Conservation (phyloP, 2,888 invertebrate species). For the Luperina testacea region DNA sequence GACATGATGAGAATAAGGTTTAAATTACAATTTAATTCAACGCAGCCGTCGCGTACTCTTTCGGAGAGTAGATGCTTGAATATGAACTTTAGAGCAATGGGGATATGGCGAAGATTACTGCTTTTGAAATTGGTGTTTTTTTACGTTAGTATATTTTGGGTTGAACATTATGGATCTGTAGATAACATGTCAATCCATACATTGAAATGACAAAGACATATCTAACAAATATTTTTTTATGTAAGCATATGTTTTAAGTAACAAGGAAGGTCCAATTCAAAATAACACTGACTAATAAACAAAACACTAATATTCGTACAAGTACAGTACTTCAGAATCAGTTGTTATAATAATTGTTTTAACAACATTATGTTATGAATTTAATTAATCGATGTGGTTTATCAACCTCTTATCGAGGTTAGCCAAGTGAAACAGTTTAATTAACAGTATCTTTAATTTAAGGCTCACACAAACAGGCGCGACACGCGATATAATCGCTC, state of each 20-base stretch:
- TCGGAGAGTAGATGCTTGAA: too few species aligned
- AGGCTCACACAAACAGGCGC: too few species aligned
- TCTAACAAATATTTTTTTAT: too few species aligned
- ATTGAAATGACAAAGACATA: too few species aligned
- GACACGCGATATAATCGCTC: too few species aligned
- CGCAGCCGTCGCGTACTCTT: too few species aligned
- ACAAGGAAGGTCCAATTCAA: not conserved
- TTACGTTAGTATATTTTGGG: too few species aligned
- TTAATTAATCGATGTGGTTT: slow-evolving; percentile 4
- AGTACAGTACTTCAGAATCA: not conserved
- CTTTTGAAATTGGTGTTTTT: too few species aligned
- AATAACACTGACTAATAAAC: not conserved
- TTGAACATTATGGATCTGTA: not conserved
- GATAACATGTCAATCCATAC: not conserved
- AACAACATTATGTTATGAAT: slow-evolving; percentile 20
- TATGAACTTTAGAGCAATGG: too few species aligned
- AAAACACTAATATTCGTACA: not conserved
- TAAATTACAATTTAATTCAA: not conserved
- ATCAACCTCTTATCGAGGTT: slow-evolving; percentile 18
- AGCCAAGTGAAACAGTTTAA: slow-evolving; percentile 34
- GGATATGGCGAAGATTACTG: too few species aligned
- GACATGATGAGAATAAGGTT: not conserved
- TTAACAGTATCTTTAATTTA: slow-evolving; percentile 24
- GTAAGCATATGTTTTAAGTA: not conserved
- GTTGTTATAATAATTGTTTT: not conserved